A percentile compares a stretch with the other conserved stretches of the same genome.
These are phyloP conservation scores for Campylomormyrus numenius DNA, from an alignment of 2,113 vertebrate species.

Conservation along the genomic window DNA sequence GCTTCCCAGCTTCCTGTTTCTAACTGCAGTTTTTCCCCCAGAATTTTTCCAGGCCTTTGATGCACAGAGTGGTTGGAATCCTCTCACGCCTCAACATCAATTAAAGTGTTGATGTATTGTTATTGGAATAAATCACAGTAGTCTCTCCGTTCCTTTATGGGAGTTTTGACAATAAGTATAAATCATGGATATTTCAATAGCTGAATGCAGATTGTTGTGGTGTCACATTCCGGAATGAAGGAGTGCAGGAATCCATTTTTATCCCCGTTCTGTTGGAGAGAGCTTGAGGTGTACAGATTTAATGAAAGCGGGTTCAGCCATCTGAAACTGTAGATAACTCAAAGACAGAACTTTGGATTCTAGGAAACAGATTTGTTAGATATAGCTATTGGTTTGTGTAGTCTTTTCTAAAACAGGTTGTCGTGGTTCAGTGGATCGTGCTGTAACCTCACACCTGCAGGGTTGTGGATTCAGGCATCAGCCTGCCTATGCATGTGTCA, in stretches of 20 bases:
- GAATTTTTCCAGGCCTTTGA: conserved; percentile 4
- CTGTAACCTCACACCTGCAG: background rate
- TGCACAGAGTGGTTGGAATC: conserved; percentile 19
- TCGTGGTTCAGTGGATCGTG: background rate
- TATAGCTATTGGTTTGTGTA: background rate
- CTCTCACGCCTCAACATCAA: conserved; percentile 31
- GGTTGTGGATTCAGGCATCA: background rate
- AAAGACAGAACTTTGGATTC: background rate
- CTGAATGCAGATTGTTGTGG: conserved; percentile 24
- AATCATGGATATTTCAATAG: conserved; percentile 33
- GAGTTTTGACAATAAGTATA: conserved; percentile 26
- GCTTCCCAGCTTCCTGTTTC: background rate
- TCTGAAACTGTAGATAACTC: background rate
- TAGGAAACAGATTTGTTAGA: background rate
- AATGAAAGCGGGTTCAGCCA: background rate
- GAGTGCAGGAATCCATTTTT: conserved; percentile 9
- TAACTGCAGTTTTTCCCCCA: background rate
- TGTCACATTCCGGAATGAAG: background rate
- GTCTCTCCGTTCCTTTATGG: conserved; percentile 14
- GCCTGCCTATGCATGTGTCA: background rate
- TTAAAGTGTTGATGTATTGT: conserved; percentile 37
- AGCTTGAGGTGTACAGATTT: background rate
- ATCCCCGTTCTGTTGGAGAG: background rate
- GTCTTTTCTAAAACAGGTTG: background rate
- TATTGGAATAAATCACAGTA: conserved; percentile 30